These are phyloP conservation scores for Venustaconcha ellipsiformis DNA, from an alignment of 1,140 invertebrate species.

Conservation along the genomic window DNA sequence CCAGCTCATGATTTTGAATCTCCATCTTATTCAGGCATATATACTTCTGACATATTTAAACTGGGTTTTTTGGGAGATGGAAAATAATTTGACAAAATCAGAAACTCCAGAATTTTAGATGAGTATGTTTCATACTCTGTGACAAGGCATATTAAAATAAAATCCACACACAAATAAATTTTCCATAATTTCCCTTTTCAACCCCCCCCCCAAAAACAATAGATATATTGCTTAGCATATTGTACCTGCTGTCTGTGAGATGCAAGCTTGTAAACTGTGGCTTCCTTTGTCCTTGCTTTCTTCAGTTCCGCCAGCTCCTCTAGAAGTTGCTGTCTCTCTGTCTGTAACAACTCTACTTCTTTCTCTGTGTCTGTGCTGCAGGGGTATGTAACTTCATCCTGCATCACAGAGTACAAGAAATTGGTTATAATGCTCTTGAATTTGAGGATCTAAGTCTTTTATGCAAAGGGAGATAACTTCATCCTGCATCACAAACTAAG, in stretches of 20 bases:
- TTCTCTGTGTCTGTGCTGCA: conserved; percentile 59
- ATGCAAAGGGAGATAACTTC: neutral
- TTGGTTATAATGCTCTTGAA: neutral
- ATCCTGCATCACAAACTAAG: neutral
- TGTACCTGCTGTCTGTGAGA: conserved; percentile 34
- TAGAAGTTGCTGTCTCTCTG: conserved; percentile 47
- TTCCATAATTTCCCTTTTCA: too few species aligned
- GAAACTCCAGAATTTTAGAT: too few species aligned
- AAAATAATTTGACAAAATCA: too few species aligned
- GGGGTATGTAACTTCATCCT: conserved; percentile 27
- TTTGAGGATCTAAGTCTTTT: neutral
- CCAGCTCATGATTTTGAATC: too few species aligned
- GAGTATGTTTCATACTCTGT: too few species aligned
- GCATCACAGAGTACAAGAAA: neutral
- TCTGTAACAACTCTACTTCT: conserved; percentile 62
- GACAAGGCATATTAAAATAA: too few species aligned
- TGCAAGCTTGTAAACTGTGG: conserved; percentile 28
- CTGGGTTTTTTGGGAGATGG: too few species aligned
- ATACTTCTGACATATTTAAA: too few species aligned
- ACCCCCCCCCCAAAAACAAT: too few species aligned
- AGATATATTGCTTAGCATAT: too few species aligned
- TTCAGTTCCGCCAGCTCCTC: conserved; percentile 40
- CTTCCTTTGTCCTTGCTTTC: conserved; percentile 26
- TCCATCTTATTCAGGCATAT: too few species aligned
- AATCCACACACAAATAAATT: too few species aligned